Conservation (phyloP, 2,797 vertebrate genomes). For the Eospalax fontanierii region DNA sequence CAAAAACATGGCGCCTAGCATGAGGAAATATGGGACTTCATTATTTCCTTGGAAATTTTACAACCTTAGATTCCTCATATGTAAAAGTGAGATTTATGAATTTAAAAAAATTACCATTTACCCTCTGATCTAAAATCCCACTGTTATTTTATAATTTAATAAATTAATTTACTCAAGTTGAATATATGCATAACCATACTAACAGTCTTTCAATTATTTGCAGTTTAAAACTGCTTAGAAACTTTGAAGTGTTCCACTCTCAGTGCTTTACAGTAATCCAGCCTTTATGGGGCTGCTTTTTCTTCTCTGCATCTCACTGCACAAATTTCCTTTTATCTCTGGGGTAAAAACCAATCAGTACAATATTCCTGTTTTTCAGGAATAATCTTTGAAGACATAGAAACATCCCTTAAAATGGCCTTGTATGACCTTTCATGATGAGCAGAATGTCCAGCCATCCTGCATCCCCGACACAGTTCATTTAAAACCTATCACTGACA, state of each 20-base stretch:
- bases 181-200: not conserved
- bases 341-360: slow-evolving; percentile 42
- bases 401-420: slow-evolving; percentile 58
- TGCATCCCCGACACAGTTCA: not conserved
- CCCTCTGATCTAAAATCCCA: slow-evolving; percentile 2
- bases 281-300: not conserved
- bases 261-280: slow-evolving; percentile 53
- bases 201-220: not conserved
- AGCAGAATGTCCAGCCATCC: slow-evolving; percentile 13
- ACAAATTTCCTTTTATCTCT: slow-evolving; percentile 12
- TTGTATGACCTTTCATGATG: slow-evolving; percentile 8
- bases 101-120: not conserved
- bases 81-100: not conserved
- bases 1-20: not conserved
- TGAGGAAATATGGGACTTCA: not conserved
- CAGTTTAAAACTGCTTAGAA: slow-evolving; percentile 50
- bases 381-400: slow-evolving; percentile 57
- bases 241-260: slow-evolving; percentile 28
- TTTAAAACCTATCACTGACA: slow-evolving; percentile 49
- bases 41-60: slow-evolving; percentile 30
- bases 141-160: slow-evolving; percentile 23
- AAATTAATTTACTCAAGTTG: slow-evolving; percentile 15
- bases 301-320: slow-evolving; percentile 24
- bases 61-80: not conserved
- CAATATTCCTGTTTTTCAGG: slow-evolving; percentile 48